phyloP scores from a whole-genome alignment of 2,797 vertebrate species.

The Parauchenoglanis punctatus region DNA sequence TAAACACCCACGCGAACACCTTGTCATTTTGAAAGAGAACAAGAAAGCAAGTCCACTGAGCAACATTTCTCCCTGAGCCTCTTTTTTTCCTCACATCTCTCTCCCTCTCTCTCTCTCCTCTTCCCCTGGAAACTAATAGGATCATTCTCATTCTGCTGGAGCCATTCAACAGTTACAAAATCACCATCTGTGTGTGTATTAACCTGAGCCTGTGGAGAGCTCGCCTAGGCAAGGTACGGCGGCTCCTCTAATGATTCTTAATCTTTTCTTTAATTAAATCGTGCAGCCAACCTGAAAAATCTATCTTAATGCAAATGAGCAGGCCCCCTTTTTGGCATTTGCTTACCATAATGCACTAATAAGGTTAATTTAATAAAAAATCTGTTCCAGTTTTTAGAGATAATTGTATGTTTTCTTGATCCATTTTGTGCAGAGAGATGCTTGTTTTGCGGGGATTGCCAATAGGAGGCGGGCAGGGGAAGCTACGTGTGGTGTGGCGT shows the following conservation, averaged over 20 bases:
- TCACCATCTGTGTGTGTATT: constrained; percentile 99
- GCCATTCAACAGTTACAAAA: constrained; percentile 99
- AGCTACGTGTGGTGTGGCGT: background rate
- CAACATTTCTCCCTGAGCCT: constrained; percentile 38
- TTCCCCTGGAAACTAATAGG: constrained; percentile 90
- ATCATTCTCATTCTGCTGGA: constrained; percentile 99
- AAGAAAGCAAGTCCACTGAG: constrained; percentile 15
- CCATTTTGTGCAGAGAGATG: constrained; percentile 76
- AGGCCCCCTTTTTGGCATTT: constrained; percentile 96
- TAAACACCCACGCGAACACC: constrained; percentile 31
- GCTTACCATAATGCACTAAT: constrained; percentile 99
- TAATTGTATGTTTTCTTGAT: constrained; percentile 97
- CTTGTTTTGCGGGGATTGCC: constrained; percentile 84
- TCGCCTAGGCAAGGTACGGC: constrained; percentile 99
- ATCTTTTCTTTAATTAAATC: constrained; percentile 99
- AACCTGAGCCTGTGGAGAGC: constrained; percentile 99
- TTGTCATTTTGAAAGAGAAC: constrained; percentile 25
- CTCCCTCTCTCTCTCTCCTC: constrained; percentile 50
- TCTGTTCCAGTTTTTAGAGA: constrained; percentile 99
- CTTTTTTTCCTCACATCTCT: background rate
- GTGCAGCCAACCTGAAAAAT: constrained; percentile 99
- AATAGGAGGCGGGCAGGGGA: constrained; percentile 41
- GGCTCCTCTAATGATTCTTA: constrained; percentile 99
- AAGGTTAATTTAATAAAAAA: constrained; percentile 99
- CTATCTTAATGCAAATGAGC: constrained; percentile 99